Evolutionary conservation across 2,113 vertebrate species (phyloP), one percentile per base, ranked within the genome.

Genomic region (Lichenostomus cassidix): DNA sequence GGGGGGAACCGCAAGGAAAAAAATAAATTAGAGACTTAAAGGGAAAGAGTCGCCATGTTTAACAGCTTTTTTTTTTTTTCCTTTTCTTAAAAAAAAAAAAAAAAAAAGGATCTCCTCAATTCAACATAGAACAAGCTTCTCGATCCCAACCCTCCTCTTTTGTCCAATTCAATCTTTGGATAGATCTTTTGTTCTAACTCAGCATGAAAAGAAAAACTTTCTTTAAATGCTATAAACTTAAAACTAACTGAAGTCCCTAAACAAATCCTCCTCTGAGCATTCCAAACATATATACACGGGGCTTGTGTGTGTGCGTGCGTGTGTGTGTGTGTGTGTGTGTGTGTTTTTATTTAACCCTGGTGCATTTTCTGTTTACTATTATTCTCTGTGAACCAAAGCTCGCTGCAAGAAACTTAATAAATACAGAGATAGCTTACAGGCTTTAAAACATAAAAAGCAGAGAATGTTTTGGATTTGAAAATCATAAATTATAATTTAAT

Each of bases 401-500:
- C 71, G 93, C 67, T 91, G 94, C 95, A 58, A 97, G 96, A 96
- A 97, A 98, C 95, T 96, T 94, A 97, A 97, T 80, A 96, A 93
- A 94, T 95, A 96, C 80, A 75, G 91, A 95, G 91, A 92, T 92
- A 95, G 93, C 93, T 94, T 95, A 97, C 90, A 96, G 83, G 94
- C 95, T 95, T 94, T 94, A 86, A 91, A 95, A 96, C 94, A 96
- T 94, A 96, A 98, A 98, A 97, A 98, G 98, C 98, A 98, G 98
- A 97, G 98, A 98, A 98, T 98, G 98, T 96, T 98, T 98, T 98
- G 98, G 98, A 98, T 98, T 99, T 99, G 98, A 98, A 99, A 99
- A 99, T 99, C 98, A 99, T 99, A 99, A 99, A 99, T 99, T 99
- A 99, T 99, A 99, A 99, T 99, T 99, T 99, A 99, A 99, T 99